Conservation (phyloP, 2,797 vertebrate genomes). For the Rhincodon typus region DNA sequence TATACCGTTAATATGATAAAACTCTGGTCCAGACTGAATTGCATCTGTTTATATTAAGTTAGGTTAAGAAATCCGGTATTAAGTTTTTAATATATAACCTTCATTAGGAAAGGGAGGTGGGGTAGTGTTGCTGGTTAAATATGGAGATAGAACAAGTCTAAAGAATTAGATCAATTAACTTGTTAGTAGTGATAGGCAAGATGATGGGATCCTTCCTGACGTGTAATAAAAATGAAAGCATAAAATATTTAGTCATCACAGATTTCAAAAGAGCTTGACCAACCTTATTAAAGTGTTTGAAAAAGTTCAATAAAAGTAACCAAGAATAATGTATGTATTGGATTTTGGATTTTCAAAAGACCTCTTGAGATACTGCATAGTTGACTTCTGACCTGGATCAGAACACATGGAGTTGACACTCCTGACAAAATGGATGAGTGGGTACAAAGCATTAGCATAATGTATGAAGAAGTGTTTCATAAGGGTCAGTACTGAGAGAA, state of each 20-base stretch:
- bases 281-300: too few species aligned
- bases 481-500: neutral
- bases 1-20: too few species aligned
- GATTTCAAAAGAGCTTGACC: neutral
- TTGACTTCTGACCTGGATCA: neutral
- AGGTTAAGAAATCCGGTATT: neutral
- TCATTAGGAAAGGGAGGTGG: neutral
- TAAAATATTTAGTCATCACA: neutral
- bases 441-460: too few species aligned
- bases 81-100: neutral
- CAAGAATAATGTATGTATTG: neutral
- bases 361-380: neutral
- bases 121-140: neutral
- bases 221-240: too few species aligned
- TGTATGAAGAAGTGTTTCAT: neutral
- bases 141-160: neutral
- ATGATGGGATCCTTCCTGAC: neutral
- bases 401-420: neutral
- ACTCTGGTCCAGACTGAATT: too few species aligned
- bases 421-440: neutral
- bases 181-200: neutral
- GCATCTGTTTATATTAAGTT: too few species aligned
- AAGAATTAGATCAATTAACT: neutral
- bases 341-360: neutral
- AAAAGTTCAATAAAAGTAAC: neutral